Base-by-base conservation (phyloP, 2,797 vertebrate species). In the Halcyon chelicuti region DNA sequence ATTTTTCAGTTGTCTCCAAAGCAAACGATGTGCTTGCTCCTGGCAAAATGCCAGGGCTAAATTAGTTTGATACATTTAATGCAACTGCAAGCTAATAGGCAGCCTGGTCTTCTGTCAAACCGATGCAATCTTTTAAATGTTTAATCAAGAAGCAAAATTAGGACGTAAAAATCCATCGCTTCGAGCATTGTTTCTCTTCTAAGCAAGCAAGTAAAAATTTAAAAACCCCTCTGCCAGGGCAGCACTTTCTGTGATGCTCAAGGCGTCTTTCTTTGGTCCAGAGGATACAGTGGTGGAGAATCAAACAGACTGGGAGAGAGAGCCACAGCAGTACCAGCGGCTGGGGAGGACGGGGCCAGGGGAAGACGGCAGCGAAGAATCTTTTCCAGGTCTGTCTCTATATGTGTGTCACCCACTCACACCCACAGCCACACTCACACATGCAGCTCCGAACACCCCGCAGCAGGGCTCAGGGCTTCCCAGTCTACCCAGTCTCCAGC, bases 131-230 rank as follows among this genome's bases (percentile, higher is more conserved):
- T 80, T 94, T 93, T 86, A 94, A 93, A 97, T 89, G 93, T 96
- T 96, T 97, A 97, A 97, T 97, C 94, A 96, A 97, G 96, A 79
- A 95, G 79, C 81, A 67, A 92, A 97, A 97, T 96, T 93, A 95
- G 70, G 75, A 89, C 37, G 86, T 95, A 88, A 95, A 91, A 83
- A 90, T 76, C 84, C 74, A 55, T 93, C 68, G 62, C 92, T 93
- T 77, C 60, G 55, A 85, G 91, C 78, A 94, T 83, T 75, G 60
- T 68, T 94, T 80, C 82, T 82, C 39, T 83, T 63, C 31, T 61
- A 82, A 83, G 60, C 12, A 82, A 93, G 29, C 18, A 75, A 68
- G 49, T 21, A 40, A 86, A 68, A 75, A 31, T 22, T 40, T 12
- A 37, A 92, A 35, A 14, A 4, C 4, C 21, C 10, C 29, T 78